A percentile compares a stretch with the other conserved stretches of the same genome.
These are phyloP conservation scores for Reinhardtius hippoglossoides DNA, from an alignment of 2,113 vertebrate species.

Conservation along the genomic window DNA sequence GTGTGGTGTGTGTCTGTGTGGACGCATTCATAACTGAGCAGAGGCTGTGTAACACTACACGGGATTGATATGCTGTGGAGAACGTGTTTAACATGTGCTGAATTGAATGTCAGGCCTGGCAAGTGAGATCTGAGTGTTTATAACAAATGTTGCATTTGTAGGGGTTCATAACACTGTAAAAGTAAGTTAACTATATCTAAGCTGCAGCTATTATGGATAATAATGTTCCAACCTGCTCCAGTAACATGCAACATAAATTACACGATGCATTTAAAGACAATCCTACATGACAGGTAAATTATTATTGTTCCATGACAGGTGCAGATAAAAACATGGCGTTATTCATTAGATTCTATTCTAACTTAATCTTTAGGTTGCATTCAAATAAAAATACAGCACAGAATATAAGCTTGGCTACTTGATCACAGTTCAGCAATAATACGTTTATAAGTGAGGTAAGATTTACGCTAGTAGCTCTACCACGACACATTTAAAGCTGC, in stretches of 20 bases:
- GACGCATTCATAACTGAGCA: background rate
- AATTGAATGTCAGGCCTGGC: conserved; percentile 6
- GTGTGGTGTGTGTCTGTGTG: background rate
- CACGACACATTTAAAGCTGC: too few relatives aligned
- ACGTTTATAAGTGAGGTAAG: too few relatives aligned
- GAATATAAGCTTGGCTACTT: too few relatives aligned
- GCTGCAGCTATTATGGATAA: background rate
- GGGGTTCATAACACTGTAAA: background rate
- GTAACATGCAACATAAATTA: background rate
- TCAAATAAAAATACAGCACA: background rate
- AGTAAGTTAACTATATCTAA: background rate
- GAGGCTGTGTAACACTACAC: background rate
- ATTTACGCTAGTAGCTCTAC: too few relatives aligned
- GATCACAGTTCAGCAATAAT: background rate
- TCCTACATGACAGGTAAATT: background rate
- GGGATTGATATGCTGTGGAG: conserved; percentile 3
- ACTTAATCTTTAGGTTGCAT: background rate
- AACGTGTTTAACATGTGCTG: background rate
- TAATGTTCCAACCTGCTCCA: background rate
- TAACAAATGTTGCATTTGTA: background rate
- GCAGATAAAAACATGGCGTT: background rate
- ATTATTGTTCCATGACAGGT: background rate
- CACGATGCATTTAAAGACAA: fast-evolving
- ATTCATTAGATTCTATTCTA: background rate
- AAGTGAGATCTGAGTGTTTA: conserved; percentile 14